phyloP scores from a whole-genome alignment of 2,797 vertebrate genomes.

The Arrhamphus sclerolepis region DNA sequence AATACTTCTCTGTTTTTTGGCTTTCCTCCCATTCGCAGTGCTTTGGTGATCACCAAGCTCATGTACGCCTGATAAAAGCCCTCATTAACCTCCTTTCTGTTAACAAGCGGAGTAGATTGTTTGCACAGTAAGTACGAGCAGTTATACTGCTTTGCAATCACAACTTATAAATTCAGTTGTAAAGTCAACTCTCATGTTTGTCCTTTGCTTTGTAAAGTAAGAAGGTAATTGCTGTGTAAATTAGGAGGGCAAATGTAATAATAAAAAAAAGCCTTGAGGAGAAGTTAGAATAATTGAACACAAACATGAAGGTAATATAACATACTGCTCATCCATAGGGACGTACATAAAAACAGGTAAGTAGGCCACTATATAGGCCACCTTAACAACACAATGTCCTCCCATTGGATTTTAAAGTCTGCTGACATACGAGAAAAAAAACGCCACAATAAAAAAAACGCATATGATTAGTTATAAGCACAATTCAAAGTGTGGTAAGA shows the following conservation, averaged over 20 bases:
- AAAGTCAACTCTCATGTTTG: too few relatives aligned
- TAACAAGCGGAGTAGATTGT: background rate
- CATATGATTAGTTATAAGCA: too few relatives aligned
- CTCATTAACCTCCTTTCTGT: background rate
- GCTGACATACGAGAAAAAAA: constrained; percentile 30
- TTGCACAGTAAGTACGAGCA: too few relatives aligned
- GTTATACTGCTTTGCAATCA: too few relatives aligned
- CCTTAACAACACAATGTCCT: constrained; percentile 17
- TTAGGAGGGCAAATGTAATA: too few relatives aligned
- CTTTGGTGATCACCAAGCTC: background rate
- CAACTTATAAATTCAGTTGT: too few relatives aligned
- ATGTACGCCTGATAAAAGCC: background rate
- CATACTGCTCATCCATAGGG: constrained; percentile 17
- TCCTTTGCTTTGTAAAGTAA: too few relatives aligned
- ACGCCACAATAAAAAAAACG: background rate
- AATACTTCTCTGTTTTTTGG: background rate
- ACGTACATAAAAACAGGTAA: constrained; percentile 52
- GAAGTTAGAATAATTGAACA: background rate
- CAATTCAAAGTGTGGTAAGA: too few relatives aligned
- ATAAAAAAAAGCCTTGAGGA: background rate
- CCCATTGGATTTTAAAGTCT: background rate
- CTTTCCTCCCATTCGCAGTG: background rate
- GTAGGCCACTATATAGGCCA: constrained; percentile 36
- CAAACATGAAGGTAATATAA: constrained; percentile 1
- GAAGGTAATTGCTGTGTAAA: too few relatives aligned